Evolutionary conservation across 2,888 invertebrate species (phyloP).

Genomic region (Ophion ventricosus): DNA sequence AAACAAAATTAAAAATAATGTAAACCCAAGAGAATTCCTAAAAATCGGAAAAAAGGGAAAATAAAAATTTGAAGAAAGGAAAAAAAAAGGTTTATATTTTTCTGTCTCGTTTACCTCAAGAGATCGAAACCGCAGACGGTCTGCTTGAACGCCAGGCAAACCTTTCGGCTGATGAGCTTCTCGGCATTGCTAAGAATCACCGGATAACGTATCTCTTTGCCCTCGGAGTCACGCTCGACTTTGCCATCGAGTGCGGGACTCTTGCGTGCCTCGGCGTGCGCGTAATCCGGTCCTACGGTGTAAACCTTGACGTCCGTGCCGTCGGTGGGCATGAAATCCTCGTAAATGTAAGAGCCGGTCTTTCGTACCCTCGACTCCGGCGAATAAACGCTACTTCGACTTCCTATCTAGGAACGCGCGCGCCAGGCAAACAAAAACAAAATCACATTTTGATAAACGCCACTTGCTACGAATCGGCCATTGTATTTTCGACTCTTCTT

Average conservation of each 20-base stretch:
- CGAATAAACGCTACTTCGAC: constrained; percentile 99
- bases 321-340: constrained; percentile 99
- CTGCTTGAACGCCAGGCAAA: constrained; percentile 98
- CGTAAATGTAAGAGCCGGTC: constrained; percentile 99
- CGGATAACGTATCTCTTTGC: constrained; percentile 99
- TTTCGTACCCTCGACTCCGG: constrained; percentile 98
- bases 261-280: constrained; percentile 99
- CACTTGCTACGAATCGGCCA: neutral
- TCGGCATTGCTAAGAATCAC: constrained; percentile 98
- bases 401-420: constrained; percentile 91
- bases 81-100: neutral
- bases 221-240: constrained; percentile 98
- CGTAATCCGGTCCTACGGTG: constrained; percentile 99
- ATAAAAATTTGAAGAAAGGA: neutral
- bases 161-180: constrained; percentile 98
- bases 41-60: neutral
- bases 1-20: constrained; percentile 33
- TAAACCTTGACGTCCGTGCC: constrained; percentile 94
- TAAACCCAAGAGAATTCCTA: neutral
- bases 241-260: constrained; percentile 99
- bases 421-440: constrained; percentile 40
- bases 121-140: constrained; percentile 99
- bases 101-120: constrained; percentile 86
- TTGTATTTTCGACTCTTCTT: neutral
- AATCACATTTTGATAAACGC: neutral